Evolutionary conservation across 2,113 vertebrate species (phyloP), one percentile per base, ranked within the genome.

Genomic region (Leptodactylus fuscus): DNA sequence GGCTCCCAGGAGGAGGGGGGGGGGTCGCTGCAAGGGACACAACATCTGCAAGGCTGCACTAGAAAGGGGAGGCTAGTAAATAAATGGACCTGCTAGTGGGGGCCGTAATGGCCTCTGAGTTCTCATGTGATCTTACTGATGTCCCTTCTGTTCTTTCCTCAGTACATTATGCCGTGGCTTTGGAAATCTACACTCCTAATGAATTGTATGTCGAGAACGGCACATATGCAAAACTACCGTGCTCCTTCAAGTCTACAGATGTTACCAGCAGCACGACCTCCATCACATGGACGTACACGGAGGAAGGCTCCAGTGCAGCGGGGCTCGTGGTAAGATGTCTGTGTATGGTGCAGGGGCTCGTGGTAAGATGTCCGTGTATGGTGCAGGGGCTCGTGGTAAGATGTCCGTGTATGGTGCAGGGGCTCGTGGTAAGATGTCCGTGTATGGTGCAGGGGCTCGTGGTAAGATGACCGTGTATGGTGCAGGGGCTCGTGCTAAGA

Each of bases 181-280:
- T 98, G 71, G 96, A 97, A 34, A 93, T 98, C 0, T 91, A 91
- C 24, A 92, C 95, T 0, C 94, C 95, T 0, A 36, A 90, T 1
- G 96, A 98, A 44, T 88, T 97, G 86, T 92, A 94, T 8, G 92
- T 97, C 73, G 95, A 96, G 88, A 98, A 97, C 44, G 98, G 97
- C 62, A 98, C 98, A 0, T 91, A 94, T 0, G 96, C 93, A 0
- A 91, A 91, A 82, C 94, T 99, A 1, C 89, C 91, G 0, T 98
- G 98, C 90, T 96, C 91, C 0, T 99, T 99, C 82, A 95, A 93
- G 20, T 97, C 97, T 0, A 88, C 81, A 0, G 91, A 96, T 5
- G 93, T 94, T 36, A 93, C 96, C 51, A 93, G 94, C 87, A 93
- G 89, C 0, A 5, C n/a, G 38, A 94, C 95, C 0, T 88, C 95